Evolutionary conservation across 2,113 vertebrate species (phyloP).

Genomic region (Albula glossodonta): DNA sequence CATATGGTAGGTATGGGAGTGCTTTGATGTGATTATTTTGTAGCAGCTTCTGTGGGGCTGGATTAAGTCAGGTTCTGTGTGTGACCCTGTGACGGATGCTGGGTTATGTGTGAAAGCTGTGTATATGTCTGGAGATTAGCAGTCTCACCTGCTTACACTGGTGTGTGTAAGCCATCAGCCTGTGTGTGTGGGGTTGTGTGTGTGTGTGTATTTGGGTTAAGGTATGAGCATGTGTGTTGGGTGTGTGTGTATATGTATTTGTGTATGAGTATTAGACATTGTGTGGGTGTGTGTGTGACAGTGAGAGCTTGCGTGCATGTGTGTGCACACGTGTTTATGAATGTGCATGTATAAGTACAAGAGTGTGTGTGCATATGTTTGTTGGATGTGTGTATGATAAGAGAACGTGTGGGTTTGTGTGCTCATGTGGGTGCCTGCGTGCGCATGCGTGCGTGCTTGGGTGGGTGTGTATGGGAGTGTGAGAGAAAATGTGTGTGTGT

Average conservation of each 20-base stretch:
- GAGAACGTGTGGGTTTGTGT: neutral
- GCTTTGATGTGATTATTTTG: no score
- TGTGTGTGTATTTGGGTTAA: conserved; percentile 19
- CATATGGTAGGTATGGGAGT: neutral
- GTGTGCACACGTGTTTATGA: neutral
- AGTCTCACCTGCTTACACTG: no score
- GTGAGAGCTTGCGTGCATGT: no score
- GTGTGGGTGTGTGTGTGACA: neutral
- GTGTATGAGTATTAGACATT: neutral
- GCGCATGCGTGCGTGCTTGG: neutral
- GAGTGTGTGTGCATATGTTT: conserved; percentile 9
- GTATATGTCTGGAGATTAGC: no score
- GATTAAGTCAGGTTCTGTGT: no score
- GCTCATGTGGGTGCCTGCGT: neutral
- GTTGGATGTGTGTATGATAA: neutral
- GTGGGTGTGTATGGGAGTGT: neutral
- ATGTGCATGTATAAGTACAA: neutral
- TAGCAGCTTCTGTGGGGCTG: no score
- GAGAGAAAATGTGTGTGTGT: neutral
- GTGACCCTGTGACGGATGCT: no score
- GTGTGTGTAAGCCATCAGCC: no score
- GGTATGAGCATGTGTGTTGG: no score
- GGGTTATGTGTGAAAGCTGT: no score
- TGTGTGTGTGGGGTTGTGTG: conserved; percentile 28
- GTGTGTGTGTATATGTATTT: conserved; percentile 34